Base-by-base conservation (phyloP, 92 coral and sea anemone genomes). In the Metridium senile region DNA sequence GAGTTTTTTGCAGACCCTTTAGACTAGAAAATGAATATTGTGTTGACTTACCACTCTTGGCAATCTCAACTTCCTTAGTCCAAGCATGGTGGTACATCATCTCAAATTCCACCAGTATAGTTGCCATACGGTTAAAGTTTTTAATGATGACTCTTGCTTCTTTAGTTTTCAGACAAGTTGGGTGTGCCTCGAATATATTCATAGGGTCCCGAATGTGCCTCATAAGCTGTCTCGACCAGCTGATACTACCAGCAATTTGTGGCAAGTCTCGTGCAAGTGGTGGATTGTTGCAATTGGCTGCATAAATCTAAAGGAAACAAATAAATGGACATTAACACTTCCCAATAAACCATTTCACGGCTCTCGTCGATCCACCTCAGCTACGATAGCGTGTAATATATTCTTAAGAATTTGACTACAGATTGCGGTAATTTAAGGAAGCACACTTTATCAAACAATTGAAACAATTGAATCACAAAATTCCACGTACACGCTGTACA, bases 181-280 rank as follows among this genome's bases (percentile, higher is more conserved):
- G 89, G 70, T 88, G 91, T 58, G 64, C 82, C 72, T 91, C 89
- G 43, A 91, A 91, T 32, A 75, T 72, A 72, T 91, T 82, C 97
- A 91, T 91, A 0, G 97, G 97, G 56, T 89, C 86, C 11, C 97
- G 84, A 65, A 91, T 86, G 29, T 89, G 93, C 69, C 97, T 84
- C 97, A 80, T 88, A 52, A 91, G 86, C 81, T 91, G 97, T 33
- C 91, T 74, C 16, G 89, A 82, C 97, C 97, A 91, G 39, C 74
- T 86, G 66, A 91, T 91, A 78, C 97, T 93, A 19, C 97, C 97
- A 19, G 93, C 89, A 62, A 88, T 89, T 30, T 93, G 97, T 0
- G 97, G 97, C 17, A 85, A 58, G 71, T 91, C 93, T 39, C 97
- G 97, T 32, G 84, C 87, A 1, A 88, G 79, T 0, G 88, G 90